Evolutionary conservation across 2,797 vertebrate genomes (phyloP).

Genomic region (Amphiprion clarkii): DNA sequence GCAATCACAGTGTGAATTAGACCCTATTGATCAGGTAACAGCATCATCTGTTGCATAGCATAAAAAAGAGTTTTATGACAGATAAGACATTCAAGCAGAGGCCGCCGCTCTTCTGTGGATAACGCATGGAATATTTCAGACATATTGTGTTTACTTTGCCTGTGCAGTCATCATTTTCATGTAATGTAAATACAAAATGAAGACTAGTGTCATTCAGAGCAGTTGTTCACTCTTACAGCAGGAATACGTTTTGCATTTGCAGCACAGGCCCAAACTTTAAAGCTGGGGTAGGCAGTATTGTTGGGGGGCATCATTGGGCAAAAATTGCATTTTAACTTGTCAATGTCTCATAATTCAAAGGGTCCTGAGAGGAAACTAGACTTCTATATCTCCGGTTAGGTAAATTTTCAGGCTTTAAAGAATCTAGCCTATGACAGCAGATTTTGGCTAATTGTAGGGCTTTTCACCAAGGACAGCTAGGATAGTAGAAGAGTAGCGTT

Average conservation of each 20-base stretch:
- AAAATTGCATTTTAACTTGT: too few species aligned
- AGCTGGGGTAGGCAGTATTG: not conserved
- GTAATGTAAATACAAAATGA: conserved; percentile 35
- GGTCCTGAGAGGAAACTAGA: too few species aligned
- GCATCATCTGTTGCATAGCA: conserved; percentile 71
- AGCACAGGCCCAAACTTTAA: not conserved
- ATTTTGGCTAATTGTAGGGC: too few species aligned
- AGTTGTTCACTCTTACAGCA: conserved; percentile 7
- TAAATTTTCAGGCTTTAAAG: too few species aligned
- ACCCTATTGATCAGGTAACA: conserved; percentile 55
- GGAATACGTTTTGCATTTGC: conserved; percentile 11
- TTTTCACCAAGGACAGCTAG: too few species aligned
- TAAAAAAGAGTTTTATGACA: conserved; percentile 62
- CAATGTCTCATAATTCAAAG: too few species aligned
- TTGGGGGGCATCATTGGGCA: too few species aligned
- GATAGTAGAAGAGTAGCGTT: too few species aligned
- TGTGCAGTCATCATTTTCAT: conserved; percentile 32
- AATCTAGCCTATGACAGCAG: too few species aligned
- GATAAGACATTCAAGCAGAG: conserved; percentile 57
- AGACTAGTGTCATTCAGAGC: not conserved
- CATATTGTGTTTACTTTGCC: conserved; percentile 51
- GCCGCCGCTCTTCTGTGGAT: conserved; percentile 36
- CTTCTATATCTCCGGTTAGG: too few species aligned
- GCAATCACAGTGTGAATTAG: conserved; percentile 72
- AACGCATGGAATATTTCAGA: conserved; percentile 42